These are phyloP conservation scores for Platorchestia sp. DNA, from an alignment of 1,140 invertebrate genomes.

Conservation along the genomic window DNA sequence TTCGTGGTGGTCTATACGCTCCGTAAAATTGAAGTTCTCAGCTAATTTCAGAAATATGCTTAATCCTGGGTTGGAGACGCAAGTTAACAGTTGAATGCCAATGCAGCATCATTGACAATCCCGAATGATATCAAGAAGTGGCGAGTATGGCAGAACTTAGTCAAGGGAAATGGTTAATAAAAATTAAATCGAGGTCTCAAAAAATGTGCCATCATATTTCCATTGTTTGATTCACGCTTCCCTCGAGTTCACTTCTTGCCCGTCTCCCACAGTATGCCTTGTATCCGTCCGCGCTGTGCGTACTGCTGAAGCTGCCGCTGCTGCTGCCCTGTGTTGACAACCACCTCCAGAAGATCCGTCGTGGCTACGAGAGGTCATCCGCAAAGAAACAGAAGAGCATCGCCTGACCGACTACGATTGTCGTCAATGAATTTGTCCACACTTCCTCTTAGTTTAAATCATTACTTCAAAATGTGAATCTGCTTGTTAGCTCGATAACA, in stretches of 20 bases:
- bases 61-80: too few relatives aligned
- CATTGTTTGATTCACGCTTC: not conserved
- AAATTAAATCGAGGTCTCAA: not conserved
- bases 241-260: not conserved
- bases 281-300: constrained; percentile 66
- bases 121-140: not conserved
- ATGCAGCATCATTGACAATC: not conserved
- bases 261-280: constrained; percentile 66
- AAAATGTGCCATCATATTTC: not conserved
- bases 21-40: too few relatives aligned
- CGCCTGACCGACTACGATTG: not conserved
- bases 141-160: not conserved
- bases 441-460: not conserved
- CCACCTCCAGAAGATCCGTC: constrained; percentile 67
- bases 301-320: constrained; percentile 68
- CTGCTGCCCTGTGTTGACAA: constrained; percentile 67
- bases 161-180: not conserved
- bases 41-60: too few relatives aligned
- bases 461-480: not conserved
- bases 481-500: not conserved
- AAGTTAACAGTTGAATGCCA: not conserved
- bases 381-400: constrained; percentile 47
- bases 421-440: not conserved
- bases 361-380: constrained; percentile 63
- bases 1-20: too few relatives aligned